Conservation (phyloP, 2,797 vertebrate genomes). For the Mus spretus region DNA sequence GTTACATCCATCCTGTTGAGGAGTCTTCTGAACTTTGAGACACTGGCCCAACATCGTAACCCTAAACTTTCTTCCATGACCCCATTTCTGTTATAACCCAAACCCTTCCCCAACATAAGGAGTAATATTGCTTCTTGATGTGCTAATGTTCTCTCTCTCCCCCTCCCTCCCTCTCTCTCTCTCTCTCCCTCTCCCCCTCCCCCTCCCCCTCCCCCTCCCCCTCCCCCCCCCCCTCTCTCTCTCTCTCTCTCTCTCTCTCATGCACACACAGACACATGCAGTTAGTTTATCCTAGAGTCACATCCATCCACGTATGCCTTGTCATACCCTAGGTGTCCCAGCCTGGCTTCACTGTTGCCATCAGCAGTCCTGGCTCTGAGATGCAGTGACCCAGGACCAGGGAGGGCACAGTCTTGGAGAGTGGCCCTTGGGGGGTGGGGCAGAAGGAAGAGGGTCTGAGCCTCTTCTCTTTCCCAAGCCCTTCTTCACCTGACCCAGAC, state of each 20-base stretch:
- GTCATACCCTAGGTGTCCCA: neutral
- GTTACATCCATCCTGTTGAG: neutral
- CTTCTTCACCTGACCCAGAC: neutral
- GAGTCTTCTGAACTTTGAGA: neutral
- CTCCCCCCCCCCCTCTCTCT: neutral
- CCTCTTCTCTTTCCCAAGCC: neutral
- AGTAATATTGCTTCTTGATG: neutral
- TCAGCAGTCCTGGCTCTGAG: neutral
- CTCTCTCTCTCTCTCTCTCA: neutral
- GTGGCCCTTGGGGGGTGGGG: too few species aligned
- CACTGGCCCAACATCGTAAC: neutral
- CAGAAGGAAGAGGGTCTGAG: neutral
- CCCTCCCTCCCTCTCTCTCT: neutral
- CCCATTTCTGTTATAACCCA: neutral
- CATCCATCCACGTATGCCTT: neutral
- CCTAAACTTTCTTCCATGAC: neutral
- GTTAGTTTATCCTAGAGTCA: neutral
- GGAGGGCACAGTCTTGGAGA: neutral
- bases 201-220: neutral
- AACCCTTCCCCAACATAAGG: neutral
- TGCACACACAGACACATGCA: neutral
- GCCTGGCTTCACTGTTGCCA: neutral
- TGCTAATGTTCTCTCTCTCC: neutral
- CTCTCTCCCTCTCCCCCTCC: neutral
- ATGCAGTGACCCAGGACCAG: neutral